Conservation (phyloP, 2,797 vertebrate genomes). For the Coluber constrictor region DNA sequence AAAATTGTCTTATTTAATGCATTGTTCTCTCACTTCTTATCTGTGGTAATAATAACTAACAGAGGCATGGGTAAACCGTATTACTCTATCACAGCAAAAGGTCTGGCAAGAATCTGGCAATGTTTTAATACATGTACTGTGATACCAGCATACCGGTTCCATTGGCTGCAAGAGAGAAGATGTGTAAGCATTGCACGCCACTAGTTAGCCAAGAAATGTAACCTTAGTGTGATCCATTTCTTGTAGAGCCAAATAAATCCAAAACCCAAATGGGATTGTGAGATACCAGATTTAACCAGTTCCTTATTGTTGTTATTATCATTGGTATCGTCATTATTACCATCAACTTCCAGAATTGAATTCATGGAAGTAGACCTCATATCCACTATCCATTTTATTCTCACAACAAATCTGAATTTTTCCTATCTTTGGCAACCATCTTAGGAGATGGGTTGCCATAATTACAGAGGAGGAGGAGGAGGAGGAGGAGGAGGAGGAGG, state of each 20-base stretch:
- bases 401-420: background rate
- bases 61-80: background rate
- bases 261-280: background rate
- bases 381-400: background rate
- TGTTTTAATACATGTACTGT: background rate
- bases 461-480: no score
- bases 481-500: no score
- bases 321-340: background rate
- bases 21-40: background rate
- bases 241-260: background rate
- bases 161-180: background rate
- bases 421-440: background rate
- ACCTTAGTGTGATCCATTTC: background rate
- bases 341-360: background rate
- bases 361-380: background rate
- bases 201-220: background rate
- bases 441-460: background rate
- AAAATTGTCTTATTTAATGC: background rate
- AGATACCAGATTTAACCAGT: background rate
- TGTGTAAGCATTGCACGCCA: background rate
- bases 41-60: background rate
- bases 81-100: background rate
- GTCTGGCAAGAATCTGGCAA: background rate
- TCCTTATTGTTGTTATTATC: background rate
- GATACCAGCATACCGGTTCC: no score